Base-by-base conservation (phyloP, 2,888 invertebrate species). In the Agriotes lineatus region DNA sequence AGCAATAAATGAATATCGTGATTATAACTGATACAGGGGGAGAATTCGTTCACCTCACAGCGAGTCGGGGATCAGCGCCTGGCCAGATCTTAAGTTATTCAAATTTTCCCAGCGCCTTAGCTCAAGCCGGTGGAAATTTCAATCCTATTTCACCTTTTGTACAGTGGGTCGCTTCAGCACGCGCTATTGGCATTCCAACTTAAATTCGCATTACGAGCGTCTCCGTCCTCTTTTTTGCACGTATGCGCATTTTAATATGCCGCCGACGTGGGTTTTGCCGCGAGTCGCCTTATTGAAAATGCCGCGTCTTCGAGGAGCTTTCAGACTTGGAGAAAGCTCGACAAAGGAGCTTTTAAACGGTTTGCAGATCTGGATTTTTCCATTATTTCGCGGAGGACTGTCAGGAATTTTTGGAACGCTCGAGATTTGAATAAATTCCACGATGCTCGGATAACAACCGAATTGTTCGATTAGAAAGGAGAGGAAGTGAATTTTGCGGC, bases 171-270 rank as follows among this genome's bases (percentile, higher is more conserved):
- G 30, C 59, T 60, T 70, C 52, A 57, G 56, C 65, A 63, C 70
- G 65, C 68, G 67, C 67, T 72, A 71, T 74, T 72, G 72, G 68
- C 69, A 70, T 72, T 71, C 64, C 65, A 62, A 62, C 67, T 72
- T 73, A 67, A 72, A 69, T 69, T 74, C 74, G 63, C 70, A 70
- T 74, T 69, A 72, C 65, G 65, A 56, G 39, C 20, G 58, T 57
- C 58, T 54, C 58, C 57, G 45, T 56, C 67, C 56, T 68, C 70
- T 60, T 71, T 61, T 65, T 68, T 64, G 54, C 66, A 60, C 61
- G 48, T 69, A 63, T 67, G 69, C 50, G 64, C 58, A 71, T 69
- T 69, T 66, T 67, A 67, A 73, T 69, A 65, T 69, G 70, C 58
- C 50, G 65, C 50, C 64, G 68, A 74, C 69, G 70, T 73, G 71